Evolutionary conservation across 2,797 vertebrate genomes (phyloP).

Genomic region (Sphaeramia orbicularis): DNA sequence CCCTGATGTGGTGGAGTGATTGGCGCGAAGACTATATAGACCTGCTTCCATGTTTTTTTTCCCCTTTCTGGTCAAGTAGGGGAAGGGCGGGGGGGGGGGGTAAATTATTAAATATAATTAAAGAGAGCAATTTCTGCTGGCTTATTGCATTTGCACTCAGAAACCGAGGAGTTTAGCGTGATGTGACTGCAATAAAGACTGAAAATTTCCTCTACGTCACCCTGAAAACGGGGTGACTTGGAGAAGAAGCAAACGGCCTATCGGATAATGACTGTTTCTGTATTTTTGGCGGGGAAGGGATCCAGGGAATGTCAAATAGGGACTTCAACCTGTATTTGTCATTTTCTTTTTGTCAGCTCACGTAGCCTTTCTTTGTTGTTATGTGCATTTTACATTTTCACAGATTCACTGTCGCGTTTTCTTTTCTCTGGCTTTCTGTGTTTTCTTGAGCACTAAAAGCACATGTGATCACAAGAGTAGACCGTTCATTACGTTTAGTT

Average conservation of each 20-base stretch:
- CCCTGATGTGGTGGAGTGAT: constrained; percentile 58
- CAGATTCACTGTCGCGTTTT: constrained; percentile 44
- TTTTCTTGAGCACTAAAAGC: constrained; percentile 35
- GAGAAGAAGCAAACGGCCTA: constrained; percentile 43
- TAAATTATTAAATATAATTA: constrained; percentile 83
- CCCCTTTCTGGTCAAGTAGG: neutral
- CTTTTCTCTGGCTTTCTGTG: constrained; percentile 20
- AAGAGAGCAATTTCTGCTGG: constrained; percentile 75
- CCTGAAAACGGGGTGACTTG: constrained; percentile 37
- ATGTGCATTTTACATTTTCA: constrained; percentile 42
- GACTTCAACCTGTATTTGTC: constrained; percentile 59
- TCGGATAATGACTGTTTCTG: constrained; percentile 56
- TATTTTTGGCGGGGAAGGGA: constrained; percentile 24
- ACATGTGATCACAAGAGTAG: constrained; percentile 41
- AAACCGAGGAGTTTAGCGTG: constrained; percentile 53
- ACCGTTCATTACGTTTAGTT: constrained; percentile 2
- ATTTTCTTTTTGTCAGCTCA: constrained; percentile 52
- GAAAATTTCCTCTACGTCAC: constrained; percentile 46
- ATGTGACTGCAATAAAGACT: constrained; percentile 59
- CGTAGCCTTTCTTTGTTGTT: constrained; percentile 48
- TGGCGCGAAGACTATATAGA: constrained; percentile 57
- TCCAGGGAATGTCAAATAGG: constrained; percentile 57
- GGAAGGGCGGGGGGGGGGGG: constrained; percentile 34
- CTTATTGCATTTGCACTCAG: constrained; percentile 84
- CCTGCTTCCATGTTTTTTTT: constrained; percentile 65